Base-by-base conservation (phyloP, 2,797 vertebrate species). In the Champsocephalus gunnari region DNA sequence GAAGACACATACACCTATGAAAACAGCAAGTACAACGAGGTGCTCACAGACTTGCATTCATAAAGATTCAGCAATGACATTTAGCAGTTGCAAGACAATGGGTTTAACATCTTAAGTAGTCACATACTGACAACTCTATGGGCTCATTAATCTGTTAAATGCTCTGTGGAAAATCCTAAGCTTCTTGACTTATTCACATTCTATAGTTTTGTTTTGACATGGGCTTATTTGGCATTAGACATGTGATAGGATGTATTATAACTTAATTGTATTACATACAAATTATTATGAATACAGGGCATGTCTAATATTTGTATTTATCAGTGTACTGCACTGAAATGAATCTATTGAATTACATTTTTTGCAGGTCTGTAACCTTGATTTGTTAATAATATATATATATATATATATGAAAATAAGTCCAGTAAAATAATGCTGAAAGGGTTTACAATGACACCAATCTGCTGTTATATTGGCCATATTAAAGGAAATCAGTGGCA, bases 31-130 rank as follows among this genome's bases (percentile, higher is more conserved):
- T 9, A 66, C 11, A 77, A 14, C 34, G 5, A 45, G 3, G 13
- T 17, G 4, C 41, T 9, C 7, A 19, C 24, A 71, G 11, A 71
- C 19, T 38, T 9, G 1, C 56, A 60, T 68, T 71, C 21, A 47
- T 60, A 74, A 45, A 19, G 50, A 59, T 34, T 17, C 32, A 59
- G 16, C 32, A 62, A 53, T 61, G 71, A 73, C 45, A 71, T 75
- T 63, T 48, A 59, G 54, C 43, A 59, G 66, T n/a, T 62, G 43
- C 14, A 5, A 44, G 45, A 65, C 80, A 75, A 80, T 70, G 59
- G 38, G 50, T 70, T 86, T 77, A 81, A 80, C 67, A 55, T 78
- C 70, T 71, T 73, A 76, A 56, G 44, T 32, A n/a, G 51, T 73
- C 67, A 65, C 14, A 75, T 67, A 43, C 48, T 50, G 59, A 62